phyloP scores from a whole-genome alignment of 2,113 vertebrate genomes.

The Candoia aspera region DNA sequence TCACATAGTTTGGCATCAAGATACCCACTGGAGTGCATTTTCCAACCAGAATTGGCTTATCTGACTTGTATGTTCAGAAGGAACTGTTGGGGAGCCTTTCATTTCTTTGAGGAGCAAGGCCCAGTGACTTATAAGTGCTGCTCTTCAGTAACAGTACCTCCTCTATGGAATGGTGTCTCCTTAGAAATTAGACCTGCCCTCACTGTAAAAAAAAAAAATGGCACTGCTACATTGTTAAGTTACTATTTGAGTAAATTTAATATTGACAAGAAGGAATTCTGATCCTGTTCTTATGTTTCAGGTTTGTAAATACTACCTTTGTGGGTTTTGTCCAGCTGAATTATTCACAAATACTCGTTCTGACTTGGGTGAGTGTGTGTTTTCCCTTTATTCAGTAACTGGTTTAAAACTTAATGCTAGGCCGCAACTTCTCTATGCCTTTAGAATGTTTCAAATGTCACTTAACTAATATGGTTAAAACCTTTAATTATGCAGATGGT shows the following conservation, averaged over 20 bases:
- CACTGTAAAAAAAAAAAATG: not conserved
- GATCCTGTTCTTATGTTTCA: conserved; percentile 53
- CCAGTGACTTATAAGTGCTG: not conserved
- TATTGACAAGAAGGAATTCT: not conserved
- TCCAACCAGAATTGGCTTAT: too few species aligned
- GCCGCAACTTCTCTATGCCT: too few species aligned
- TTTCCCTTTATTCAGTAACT: conserved; percentile 9
- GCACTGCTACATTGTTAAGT: not conserved
- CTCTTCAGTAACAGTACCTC: not conserved
- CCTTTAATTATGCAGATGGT: not conserved
- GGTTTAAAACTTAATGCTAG: not conserved
- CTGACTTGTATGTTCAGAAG: too few species aligned
- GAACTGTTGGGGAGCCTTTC: not conserved
- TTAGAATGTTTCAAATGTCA: not conserved
- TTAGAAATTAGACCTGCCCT: not conserved
- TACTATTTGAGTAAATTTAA: not conserved
- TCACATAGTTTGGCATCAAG: too few species aligned
- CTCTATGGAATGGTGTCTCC: not conserved
- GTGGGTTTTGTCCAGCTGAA: conserved; percentile 97
- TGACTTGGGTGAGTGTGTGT: conserved; percentile 87
- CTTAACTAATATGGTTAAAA: not conserved
- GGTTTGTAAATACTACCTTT: conserved; percentile 98
- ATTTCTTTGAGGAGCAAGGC: not conserved
- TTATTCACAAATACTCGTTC: conserved; percentile 98
- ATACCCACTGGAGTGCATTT: too few species aligned